Evolutionary conservation across 2,113 vertebrate genomes (phyloP), one percentile per base, ranked within the genome.

Genomic region (Chaetops frenatus): DNA sequence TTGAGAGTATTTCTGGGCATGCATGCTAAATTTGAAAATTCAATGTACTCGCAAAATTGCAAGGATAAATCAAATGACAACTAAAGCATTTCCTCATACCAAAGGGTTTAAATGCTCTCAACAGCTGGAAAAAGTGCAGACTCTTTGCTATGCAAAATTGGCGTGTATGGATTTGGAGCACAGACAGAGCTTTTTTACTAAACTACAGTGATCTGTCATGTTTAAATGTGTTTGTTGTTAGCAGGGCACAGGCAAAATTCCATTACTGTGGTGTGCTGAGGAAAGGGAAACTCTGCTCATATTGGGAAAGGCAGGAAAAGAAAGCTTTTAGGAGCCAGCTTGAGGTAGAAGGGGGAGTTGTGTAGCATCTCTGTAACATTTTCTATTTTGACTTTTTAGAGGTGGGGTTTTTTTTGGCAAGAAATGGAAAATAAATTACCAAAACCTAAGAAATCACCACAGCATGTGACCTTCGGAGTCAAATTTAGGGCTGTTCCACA

Each of bases 61-160:
- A 69, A 90, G 67, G 58, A 90, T 96, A 95, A 96, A 95, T 97
- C 88, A 94, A 90, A 73, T 57, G 82, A 53, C 40, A 86, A 33
- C 50, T 57, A 54, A 94, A 88, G 71, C 58, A 62, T 93, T 92
- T 97, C 88, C 82, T 92, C 71, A 90, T 85, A 90, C 81, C 85
- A 82, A 62, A 66, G 86, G 58, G 53, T 93, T 93, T 93, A 92
- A 94, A 67, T 86, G 86, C 67, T 95, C 88, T 92, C 86, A 83
- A 35, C 79, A 92, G 94, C 67, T 95, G 94, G 88, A 83, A 93
- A 70, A 95, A 92, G 31, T 73, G 67, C 94, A 94, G 94, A 70
- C 54, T 90, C 74, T 92, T 48, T 77, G 74, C 85, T 93, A 45
- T 92, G 86, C 71, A 77, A 70, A 88, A 73, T 61, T 93, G 85